phyloP scores from a whole-genome alignment of 2,113 vertebrate species.

The Bostrychus sinensis region DNA sequence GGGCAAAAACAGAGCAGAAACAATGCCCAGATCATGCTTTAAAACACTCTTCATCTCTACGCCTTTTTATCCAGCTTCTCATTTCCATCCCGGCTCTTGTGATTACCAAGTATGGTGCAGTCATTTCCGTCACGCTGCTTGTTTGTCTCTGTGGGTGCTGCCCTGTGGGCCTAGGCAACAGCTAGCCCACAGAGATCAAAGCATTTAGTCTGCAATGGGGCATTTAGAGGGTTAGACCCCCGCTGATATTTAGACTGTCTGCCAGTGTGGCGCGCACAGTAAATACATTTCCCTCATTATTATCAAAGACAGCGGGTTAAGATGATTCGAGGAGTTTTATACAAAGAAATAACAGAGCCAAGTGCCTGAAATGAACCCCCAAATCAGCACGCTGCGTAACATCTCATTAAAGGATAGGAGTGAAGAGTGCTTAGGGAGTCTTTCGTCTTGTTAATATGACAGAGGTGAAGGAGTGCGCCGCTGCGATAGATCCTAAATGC shows the following conservation, averaged over 20 bases:
- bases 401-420: slow-evolving; percentile 65
- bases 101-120: slow-evolving; percentile 54
- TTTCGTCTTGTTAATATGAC: slow-evolving; percentile 45
- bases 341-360: not conserved
- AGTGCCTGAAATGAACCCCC: slow-evolving; percentile 1
- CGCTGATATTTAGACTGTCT: slow-evolving; percentile 19
- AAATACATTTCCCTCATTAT: slow-evolving; percentile 14
- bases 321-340: not conserved
- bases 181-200: slow-evolving; percentile 50
- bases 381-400: slow-evolving; percentile 43
- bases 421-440: slow-evolving; percentile 32
- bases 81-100: slow-evolving; percentile 24
- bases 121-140: slow-evolving; percentile 43
- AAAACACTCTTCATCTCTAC: slow-evolving; percentile 28
- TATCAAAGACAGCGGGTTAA: slow-evolving; percentile 20
- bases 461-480: slow-evolving; percentile 24
- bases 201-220: slow-evolving; percentile 25
- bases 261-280: slow-evolving; percentile 8
- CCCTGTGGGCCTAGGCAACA: slow-evolving; percentile 37
- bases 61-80: slow-evolving; percentile 32
- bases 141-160: slow-evolving; percentile 43
- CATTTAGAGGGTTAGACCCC: slow-evolving; percentile 42
- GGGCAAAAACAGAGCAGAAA: slow-evolving; percentile 31
- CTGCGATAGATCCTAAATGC: slow-evolving; percentile 36
- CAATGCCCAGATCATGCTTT: slow-evolving; percentile 47